phyloP scores from a whole-genome alignment of 2,113 vertebrate genomes.

The Chitala chitala region DNA sequence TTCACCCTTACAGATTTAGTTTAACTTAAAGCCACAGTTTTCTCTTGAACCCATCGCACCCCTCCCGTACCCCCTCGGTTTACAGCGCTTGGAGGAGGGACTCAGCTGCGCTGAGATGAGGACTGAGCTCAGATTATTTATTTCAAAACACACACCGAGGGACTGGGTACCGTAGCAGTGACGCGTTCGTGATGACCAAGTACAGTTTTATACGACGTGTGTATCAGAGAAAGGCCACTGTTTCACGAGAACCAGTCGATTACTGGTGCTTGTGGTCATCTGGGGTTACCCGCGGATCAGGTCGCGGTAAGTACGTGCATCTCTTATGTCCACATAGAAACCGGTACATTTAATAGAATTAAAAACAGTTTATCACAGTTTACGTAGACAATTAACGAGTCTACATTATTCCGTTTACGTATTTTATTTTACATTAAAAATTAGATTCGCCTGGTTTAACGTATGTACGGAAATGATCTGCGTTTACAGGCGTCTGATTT shows the following conservation, averaged over 20 bases:
- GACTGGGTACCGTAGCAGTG: not conserved
- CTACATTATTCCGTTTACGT: no score
- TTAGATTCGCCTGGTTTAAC: not conserved
- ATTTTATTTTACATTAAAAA: not conserved
- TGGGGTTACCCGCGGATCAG: not conserved
- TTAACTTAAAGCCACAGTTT: not conserved
- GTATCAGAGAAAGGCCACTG: not conserved
- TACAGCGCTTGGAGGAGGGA: constrained; percentile 3
- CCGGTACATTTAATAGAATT: not conserved
- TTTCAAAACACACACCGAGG: not conserved
- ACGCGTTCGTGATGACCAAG: no score
- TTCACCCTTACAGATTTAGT: no score
- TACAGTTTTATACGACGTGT: not conserved
- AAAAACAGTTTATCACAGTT: not conserved
- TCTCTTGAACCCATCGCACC: not conserved
- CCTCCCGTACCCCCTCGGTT: not conserved
- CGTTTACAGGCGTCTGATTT: not conserved
- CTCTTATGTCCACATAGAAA: not conserved
- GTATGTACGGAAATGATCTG: not conserved
- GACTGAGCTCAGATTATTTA: not conserved
- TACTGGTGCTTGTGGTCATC: not conserved
- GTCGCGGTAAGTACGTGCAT: constrained; percentile 4
- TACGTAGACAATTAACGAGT: not conserved
- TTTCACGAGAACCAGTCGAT: not conserved
- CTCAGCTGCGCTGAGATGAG: not conserved